Evolutionary conservation across 2,797 vertebrate genomes (phyloP).

Genomic region (Siniperca scherzeri): DNA sequence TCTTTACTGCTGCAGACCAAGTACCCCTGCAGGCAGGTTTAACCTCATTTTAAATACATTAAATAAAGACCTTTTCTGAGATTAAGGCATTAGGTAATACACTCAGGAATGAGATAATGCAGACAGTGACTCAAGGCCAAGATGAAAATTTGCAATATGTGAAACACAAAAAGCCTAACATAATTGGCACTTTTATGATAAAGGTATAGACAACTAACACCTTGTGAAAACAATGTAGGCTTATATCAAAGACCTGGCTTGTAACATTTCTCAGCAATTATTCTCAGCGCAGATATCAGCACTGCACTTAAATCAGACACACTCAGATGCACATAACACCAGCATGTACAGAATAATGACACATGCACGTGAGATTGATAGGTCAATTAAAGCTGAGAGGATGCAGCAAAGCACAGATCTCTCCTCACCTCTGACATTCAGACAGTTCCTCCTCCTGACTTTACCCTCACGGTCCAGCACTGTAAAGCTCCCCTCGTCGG

Average conservation of each 20-base stretch:
- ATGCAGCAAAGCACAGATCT: not conserved
- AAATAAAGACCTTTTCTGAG: constrained; percentile 4
- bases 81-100: constrained; percentile 5
- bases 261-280: not conserved
- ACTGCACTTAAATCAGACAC: not conserved
- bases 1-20: not conserved
- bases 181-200: not conserved
- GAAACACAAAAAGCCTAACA: not conserved
- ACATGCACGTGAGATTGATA: not conserved
- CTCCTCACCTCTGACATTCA: constrained; percentile 85
- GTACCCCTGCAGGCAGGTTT: not conserved
- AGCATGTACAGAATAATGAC: not conserved
- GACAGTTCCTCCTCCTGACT: constrained; percentile 78
- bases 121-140: not conserved
- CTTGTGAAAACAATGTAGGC: not conserved
- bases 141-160: not conserved
- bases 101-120: not conserved
- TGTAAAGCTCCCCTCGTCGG: constrained; percentile 84
- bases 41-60: constrained; percentile 37
- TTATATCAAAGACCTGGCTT: not conserved
- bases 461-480: constrained; percentile 79
- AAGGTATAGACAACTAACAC: not conserved
- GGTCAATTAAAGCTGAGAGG: not conserved
- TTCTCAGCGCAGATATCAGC: not conserved
- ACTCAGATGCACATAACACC: not conserved